These are phyloP conservation scores for Gymnocheta viridis DNA, from an alignment of 2,888 invertebrate genomes.

Conservation along the genomic window DNA sequence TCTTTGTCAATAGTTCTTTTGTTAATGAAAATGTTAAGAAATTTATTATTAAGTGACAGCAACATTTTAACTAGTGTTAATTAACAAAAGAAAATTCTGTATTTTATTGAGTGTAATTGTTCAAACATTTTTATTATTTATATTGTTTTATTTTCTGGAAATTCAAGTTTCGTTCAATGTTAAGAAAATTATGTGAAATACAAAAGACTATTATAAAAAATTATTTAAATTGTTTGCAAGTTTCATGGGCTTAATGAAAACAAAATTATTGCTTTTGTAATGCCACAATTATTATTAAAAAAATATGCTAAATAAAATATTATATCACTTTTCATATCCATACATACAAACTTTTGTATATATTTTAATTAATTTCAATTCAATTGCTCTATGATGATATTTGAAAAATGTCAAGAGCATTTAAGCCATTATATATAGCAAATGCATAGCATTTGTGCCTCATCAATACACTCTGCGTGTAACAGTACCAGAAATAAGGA, in stretches of 20 bases:
- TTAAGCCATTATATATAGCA: too few species aligned
- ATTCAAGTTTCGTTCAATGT: not conserved
- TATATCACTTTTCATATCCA: not conserved
- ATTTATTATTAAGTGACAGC: not conserved
- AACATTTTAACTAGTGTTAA: not conserved
- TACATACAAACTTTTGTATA: not conserved
- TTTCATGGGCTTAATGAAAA: not conserved
- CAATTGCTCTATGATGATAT: not conserved
- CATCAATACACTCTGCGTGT: too few species aligned
- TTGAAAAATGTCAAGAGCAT: not conserved
- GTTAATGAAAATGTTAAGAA: not conserved
- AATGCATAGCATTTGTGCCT: too few species aligned
- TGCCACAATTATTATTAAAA: conserved; percentile 12
- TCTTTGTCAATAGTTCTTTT: not conserved
- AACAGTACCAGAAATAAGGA: too few species aligned
- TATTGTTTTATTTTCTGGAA: not conserved
- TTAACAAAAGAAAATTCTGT: not conserved
- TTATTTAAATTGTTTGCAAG: conserved; percentile 15
- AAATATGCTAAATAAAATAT: not conserved
- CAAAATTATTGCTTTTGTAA: conserved; percentile 2
- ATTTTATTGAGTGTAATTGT: not conserved
- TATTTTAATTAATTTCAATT: conserved; percentile 8
- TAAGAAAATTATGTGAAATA: not conserved
- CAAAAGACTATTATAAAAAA: not conserved
- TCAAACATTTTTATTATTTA: too few species aligned